Conservation (phyloP, 2,113 vertebrate species). For the Scopus umbretta region DNA sequence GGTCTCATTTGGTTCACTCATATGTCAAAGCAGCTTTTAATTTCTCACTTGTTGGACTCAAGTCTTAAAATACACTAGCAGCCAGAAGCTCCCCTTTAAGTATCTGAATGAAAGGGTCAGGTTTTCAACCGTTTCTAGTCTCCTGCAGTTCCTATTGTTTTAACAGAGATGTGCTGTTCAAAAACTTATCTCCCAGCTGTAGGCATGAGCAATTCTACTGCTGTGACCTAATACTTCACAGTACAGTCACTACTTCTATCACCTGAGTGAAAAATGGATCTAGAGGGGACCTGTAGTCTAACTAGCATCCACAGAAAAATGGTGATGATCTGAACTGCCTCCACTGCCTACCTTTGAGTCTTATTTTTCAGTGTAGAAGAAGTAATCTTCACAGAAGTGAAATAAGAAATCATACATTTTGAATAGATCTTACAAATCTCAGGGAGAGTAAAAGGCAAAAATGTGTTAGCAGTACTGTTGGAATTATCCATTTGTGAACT, state of each 20-base stretch:
- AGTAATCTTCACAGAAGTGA: not conserved
- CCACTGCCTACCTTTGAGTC: not conserved
- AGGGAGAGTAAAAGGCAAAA: not conserved
- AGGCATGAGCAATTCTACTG: not conserved
- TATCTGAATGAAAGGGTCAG: slow-evolving; percentile 24
- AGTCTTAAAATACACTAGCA: not conserved
- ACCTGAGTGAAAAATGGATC: not conserved
- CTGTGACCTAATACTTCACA: slow-evolving; percentile 27
- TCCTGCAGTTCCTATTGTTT: slow-evolving; percentile 40
- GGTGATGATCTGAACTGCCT: not conserved
- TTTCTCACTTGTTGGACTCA: slow-evolving; percentile 18
- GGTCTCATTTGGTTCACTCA: slow-evolving; percentile 10
- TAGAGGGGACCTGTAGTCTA: not conserved
- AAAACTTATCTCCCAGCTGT: slow-evolving; percentile 24
- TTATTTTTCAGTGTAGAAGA: not conserved
- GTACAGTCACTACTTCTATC: slow-evolving; percentile 17
- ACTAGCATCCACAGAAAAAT: not conserved
- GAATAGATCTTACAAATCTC: not conserved
- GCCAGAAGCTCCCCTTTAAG: not conserved
- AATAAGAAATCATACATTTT: not conserved
- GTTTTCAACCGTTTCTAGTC: not conserved
- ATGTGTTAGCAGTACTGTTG: not conserved
- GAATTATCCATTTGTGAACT: not conserved
- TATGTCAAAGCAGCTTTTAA: slow-evolving; percentile 29
- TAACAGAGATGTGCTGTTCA: slow-evolving; percentile 15